Conservation (phyloP, 2,113 vertebrate genomes). For the Sciurus niger region DNA sequence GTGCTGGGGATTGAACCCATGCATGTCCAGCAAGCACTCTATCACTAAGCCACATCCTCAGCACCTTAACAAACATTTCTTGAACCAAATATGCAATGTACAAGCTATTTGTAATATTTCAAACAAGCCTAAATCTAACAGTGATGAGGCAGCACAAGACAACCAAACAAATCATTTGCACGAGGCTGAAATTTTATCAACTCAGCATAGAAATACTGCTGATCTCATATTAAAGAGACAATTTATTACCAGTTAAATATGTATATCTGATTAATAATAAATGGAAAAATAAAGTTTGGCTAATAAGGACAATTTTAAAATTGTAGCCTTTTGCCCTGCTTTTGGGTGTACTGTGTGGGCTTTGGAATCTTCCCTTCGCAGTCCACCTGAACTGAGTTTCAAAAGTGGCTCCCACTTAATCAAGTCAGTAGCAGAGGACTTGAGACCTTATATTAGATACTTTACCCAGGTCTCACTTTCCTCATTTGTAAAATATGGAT, state of each 20-base stretch:
- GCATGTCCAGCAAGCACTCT: too few species aligned
- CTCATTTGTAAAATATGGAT: not conserved
- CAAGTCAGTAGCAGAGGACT: not conserved
- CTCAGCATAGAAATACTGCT: not conserved
- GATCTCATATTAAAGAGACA: not conserved
- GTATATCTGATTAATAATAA: not conserved
- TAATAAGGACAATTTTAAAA: not conserved
- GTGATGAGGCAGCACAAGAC: not conserved
- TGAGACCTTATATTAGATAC: not conserved
- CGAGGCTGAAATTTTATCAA: not conserved
- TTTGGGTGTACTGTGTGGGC: not conserved
- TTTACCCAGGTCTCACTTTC: not conserved
- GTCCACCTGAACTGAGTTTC: not conserved
- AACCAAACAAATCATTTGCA: not conserved
- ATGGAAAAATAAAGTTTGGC: not conserved
- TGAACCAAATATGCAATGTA: not conserved
- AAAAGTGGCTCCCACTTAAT: not conserved
- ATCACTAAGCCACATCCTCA: too few species aligned
- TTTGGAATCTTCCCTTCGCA: not conserved
- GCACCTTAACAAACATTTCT: constrained; percentile 16
- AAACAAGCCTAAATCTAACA: not conserved
- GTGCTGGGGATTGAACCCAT: too few species aligned
- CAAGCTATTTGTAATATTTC: constrained; percentile 9
- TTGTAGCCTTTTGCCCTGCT: not conserved
- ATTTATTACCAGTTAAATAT: not conserved